Evolutionary conservation across 2,888 invertebrate species (phyloP).

Genomic region (Sphecodes monilicornis): DNA sequence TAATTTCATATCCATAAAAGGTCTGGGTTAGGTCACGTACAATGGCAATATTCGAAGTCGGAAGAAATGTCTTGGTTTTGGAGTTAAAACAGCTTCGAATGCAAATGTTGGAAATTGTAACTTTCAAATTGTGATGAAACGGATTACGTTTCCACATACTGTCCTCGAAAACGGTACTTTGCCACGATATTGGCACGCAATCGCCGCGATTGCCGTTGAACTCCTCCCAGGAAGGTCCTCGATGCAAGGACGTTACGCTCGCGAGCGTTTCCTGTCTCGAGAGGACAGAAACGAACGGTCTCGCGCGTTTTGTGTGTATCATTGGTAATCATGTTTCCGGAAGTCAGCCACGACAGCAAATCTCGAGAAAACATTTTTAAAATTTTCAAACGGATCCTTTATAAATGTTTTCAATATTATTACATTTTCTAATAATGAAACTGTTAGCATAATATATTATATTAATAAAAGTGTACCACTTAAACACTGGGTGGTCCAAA

Average conservation of each 20-base stretch:
- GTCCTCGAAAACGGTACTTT: conserved; percentile 6
- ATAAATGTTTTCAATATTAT: no score
- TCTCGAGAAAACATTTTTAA: neutral
- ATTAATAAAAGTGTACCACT: neutral
- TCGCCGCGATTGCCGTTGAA: conserved; percentile 19
- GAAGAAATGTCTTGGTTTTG: no score
- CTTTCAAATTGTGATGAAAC: neutral
- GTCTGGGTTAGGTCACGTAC: no score
- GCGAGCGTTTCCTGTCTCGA: conserved; percentile 9
- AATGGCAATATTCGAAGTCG: no score
- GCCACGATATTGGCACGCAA: neutral
- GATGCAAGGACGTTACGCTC: conserved; percentile 43
- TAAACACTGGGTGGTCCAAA: neutral
- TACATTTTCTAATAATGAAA: neutral
- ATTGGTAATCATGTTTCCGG: conserved; percentile 36
- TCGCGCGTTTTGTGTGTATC: neutral
- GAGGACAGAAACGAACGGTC: conserved; percentile 29
- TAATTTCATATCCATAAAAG: no score
- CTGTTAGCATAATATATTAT: no score
- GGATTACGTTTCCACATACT: neutral
- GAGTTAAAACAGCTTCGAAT: no score
- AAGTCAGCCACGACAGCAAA: conserved; percentile 20
- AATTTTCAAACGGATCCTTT: neutral
- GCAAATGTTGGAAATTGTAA: neutral
- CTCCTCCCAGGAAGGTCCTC: conserved; percentile 23